Base-by-base conservation (phyloP, 2,797 vertebrate species). In the Amphiprion clarkii region DNA sequence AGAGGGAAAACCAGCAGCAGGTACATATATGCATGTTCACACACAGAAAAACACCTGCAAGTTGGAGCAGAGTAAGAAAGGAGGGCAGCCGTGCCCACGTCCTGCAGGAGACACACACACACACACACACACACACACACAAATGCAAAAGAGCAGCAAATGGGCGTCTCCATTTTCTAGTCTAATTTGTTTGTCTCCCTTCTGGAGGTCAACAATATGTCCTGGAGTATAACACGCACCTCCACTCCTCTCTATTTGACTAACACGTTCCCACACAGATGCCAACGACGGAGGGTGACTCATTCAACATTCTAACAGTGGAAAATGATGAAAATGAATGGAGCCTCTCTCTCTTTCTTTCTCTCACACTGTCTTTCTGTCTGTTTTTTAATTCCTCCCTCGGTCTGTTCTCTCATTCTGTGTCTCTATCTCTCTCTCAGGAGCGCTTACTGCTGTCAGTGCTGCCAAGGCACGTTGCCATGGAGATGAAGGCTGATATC, bases 401-500 rank as follows among this genome's bases (percentile, higher is more conserved):
- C 73, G 27, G 21, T 69, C 31, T 63, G 14, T n/a, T 59, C 23
- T 72, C 54, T 78, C 46, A 71, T 51, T 73, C 48, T 78, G 40
- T 58, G 31, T 72, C 39, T 69, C 51, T 55, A 31, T 54, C 19
- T 63, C 73, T 69, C 82, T 90, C 74, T 82, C 93, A 99, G 98
- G 98, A 99, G 92, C 97, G 98, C 85, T 96, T 99, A 89, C 95
- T 99, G 93, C 96, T 99, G 86, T 99, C 98, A 51, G 98, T 99
- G 92, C 95, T 99, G 90, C 98, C 98, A 86, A 96, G 97, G 87
- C 98, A 99, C n/a, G 98, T 99, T 96, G 98, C 98, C 94, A 98
- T 99, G 97, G 98, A 99, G 95, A 99, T 99, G 98, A 99, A 99
- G 95, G 98, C 96, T 90, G 97, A 99, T 94, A 99, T 99, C 95